These are phyloP conservation scores for Phenganax stokvisi DNA, from an alignment of 92 coral and sea anemone genomes.

Conservation along the genomic window DNA sequence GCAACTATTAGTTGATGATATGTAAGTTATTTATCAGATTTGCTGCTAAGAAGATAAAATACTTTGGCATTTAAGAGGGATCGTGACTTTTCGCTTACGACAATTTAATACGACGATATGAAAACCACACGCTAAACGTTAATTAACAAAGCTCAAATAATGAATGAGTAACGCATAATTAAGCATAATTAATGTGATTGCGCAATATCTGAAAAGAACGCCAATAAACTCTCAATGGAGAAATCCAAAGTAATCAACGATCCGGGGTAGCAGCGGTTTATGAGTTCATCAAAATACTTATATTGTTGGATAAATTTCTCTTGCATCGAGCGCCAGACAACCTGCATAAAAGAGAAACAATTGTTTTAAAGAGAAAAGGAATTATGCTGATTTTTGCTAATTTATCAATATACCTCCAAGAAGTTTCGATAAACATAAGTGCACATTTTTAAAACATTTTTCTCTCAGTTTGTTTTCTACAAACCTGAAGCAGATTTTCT, in stretches of 20 bases:
- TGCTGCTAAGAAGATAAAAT: too few relatives aligned
- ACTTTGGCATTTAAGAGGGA: too few relatives aligned
- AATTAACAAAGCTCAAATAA: background rate
- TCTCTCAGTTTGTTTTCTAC: background rate
- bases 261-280: conserved; percentile 94
- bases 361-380: background rate
- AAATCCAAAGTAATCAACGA: conserved; percentile 91
- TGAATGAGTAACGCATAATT: background rate
- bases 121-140: background rate
- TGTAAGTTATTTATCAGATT: too few relatives aligned
- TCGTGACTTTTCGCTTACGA: too few relatives aligned
- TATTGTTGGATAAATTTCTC: conserved; percentile 90
- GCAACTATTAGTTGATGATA: too few relatives aligned
- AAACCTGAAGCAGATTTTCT: conserved; percentile 86
- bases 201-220: conserved; percentile 86
- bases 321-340: conserved; percentile 96
- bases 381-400: too few relatives aligned
- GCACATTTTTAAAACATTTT: background rate
- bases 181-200: conserved; percentile 61
- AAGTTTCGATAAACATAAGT: background rate
- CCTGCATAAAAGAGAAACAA: conserved; percentile 46
- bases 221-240: conserved; percentile 68
- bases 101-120: too few relatives aligned
- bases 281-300: conserved; percentile 87
- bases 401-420: too few relatives aligned